A percentile compares a stretch with the other conserved stretches of the same genome.
Conservation (phyloP, 2,888 invertebrate species). For the Cheilosia scutellata region DNA sequence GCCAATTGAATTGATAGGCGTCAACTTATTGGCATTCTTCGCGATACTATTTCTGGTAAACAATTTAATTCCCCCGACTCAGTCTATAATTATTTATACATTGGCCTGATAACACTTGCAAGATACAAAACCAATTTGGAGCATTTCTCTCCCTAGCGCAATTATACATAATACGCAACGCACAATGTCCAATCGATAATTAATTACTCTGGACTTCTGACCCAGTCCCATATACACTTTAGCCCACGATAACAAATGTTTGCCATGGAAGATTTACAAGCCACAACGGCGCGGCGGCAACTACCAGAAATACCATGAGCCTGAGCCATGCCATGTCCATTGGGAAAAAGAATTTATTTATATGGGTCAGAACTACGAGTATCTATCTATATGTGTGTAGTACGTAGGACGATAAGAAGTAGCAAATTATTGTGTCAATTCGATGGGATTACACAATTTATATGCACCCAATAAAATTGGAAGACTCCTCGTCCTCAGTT, state of each 20-base stretch:
- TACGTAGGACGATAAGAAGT: constrained; percentile 39
- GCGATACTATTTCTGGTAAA: neutral
- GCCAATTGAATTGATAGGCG: constrained; percentile 4
- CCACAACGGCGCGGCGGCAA: constrained; percentile 2
- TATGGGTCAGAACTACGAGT: constrained; percentile 19
- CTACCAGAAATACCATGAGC: neutral
- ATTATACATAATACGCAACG: neutral
- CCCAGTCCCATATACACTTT: neutral
- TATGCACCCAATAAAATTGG: constrained; percentile 1
- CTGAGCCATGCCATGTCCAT: too few species aligned
- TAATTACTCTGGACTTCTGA: constrained; percentile 23
- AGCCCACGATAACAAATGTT: constrained; percentile 34
- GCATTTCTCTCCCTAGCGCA: neutral
- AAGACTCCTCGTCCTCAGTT: too few species aligned
- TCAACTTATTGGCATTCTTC: constrained; percentile 25
- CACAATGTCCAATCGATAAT: constrained; percentile 15
- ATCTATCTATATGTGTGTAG: neutral
- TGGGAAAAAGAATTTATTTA: constrained; percentile 44
- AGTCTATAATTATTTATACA: neutral
- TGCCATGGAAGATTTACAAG: constrained; percentile 47
- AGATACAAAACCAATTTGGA: neutral
- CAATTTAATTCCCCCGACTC: constrained; percentile 2
- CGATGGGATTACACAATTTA: constrained; percentile 46
- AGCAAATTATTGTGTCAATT: constrained; percentile 56
- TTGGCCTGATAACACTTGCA: neutral